A percentile compares a stretch with the other conserved stretches of the same genome.
These are phyloP conservation scores for Alloscopus bannaensis DNA, from an alignment of 2,888 invertebrate species.

Conservation along the genomic window DNA sequence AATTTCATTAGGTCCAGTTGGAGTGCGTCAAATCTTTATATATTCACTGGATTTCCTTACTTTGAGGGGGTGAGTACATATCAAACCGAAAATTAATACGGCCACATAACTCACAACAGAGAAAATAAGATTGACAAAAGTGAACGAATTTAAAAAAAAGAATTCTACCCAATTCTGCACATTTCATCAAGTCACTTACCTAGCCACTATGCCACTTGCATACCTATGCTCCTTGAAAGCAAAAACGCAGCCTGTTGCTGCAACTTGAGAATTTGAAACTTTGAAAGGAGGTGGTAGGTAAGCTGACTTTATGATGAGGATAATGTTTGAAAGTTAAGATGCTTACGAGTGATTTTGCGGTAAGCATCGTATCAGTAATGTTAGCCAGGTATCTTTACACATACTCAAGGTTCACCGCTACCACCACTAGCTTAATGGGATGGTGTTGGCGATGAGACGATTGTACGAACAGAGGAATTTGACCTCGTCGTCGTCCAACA, in stretches of 20 bases:
- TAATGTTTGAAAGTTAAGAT: not conserved
- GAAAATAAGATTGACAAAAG: no score
- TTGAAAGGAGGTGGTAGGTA: not conserved
- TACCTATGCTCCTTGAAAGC: not conserved
- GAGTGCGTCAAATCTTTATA: no score
- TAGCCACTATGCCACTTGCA: no score
- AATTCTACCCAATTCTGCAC: not conserved
- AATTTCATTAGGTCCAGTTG: no score
- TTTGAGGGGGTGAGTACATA: no score
- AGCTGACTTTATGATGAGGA: constrained; percentile 9
- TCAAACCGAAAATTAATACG: no score
- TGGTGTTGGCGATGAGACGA: constrained; percentile 34
- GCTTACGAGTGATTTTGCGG: not conserved
- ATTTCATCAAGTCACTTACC: no score
- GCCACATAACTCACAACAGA: no score
- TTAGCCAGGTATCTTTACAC: not conserved
- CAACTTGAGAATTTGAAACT: not conserved
- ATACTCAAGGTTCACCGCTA: no score
- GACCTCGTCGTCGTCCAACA: constrained; percentile 67
- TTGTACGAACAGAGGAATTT: constrained; percentile 65
- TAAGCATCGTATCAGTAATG: not conserved
- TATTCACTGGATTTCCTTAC: no score
- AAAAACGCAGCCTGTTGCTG: not conserved
- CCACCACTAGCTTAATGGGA: constrained; percentile 1
- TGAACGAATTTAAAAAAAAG: not conserved